Percentiles rank a stretch among this genome's conserved stretches.
These are phyloP conservation scores for Caenorhabditis zanzibari DNA, from an alignment of 2,888 invertebrate species.

Conservation along the genomic window DNA sequence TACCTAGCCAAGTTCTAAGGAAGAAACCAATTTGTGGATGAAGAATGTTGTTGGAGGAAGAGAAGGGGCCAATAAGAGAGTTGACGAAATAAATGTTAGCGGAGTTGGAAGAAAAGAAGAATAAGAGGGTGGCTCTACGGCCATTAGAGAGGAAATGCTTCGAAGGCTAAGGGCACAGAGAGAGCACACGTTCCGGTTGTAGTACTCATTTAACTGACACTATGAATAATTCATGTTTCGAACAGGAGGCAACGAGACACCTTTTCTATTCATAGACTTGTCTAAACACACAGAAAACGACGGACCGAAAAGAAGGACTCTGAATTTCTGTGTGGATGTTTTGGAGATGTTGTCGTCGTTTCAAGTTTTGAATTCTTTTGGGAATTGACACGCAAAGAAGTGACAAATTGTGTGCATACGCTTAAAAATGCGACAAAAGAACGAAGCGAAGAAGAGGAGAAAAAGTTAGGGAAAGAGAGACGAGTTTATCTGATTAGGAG, in stretches of 20 bases:
- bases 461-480: slow-evolving; percentile 12
- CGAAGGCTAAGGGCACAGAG: background rate
- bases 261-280: slow-evolving; percentile 51
- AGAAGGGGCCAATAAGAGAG: slow-evolving; percentile 47
- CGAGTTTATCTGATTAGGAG: slow-evolving; percentile 42
- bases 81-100: slow-evolving; percentile 57
- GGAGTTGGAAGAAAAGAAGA: slow-evolving; percentile 32
- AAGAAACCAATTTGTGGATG: slow-evolving; percentile 44
- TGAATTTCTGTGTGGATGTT: slow-evolving; percentile 13
- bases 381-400: slow-evolving; percentile 50
- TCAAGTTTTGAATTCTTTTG: slow-evolving; percentile 44
- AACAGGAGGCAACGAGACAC: slow-evolving; percentile 25
- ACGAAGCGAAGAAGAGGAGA: slow-evolving; percentile 11
- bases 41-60: slow-evolving; percentile 27
- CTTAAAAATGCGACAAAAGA: slow-evolving; percentile 48
- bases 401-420: slow-evolving; percentile 55
- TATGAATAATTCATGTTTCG: slow-evolving; percentile 59
- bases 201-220: slow-evolving; percentile 54
- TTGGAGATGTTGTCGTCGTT: slow-evolving; percentile 35
- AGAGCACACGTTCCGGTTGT: slow-evolving; percentile 42
- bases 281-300: slow-evolving; percentile 24
- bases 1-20: slow-evolving; percentile 10
- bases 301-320: slow-evolving; percentile 1
- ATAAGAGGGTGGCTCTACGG: slow-evolving; percentile 37
- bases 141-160: slow-evolving; percentile 60